These are phyloP conservation scores for Bugulina stolonifera DNA, from an alignment of 2,888 invertebrate genomes.

Conservation along the genomic window DNA sequence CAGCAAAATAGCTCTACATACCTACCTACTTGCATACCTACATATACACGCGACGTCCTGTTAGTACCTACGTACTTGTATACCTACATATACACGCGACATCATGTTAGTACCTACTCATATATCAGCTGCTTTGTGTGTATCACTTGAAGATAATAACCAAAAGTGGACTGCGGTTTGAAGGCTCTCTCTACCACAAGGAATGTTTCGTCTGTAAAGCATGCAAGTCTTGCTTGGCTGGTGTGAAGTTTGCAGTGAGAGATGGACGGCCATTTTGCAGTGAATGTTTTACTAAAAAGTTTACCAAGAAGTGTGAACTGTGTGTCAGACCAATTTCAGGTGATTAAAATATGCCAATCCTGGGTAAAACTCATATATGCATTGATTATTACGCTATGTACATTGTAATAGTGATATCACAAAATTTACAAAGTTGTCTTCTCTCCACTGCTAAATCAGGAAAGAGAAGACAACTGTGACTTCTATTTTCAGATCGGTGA, in stretches of 20 bases:
- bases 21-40: too few species aligned
- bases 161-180: slow-evolving; percentile 89
- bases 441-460: too few species aligned
- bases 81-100: too few species aligned
- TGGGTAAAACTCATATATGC: not conserved
- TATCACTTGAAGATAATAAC: not conserved
- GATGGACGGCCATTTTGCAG: slow-evolving; percentile 92
- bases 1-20: too few species aligned
- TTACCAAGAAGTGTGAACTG: slow-evolving; percentile 90
- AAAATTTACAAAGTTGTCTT: too few species aligned
- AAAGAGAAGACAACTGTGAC: too few species aligned
- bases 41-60: too few species aligned
- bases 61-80: too few species aligned
- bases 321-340: slow-evolving; percentile 95
- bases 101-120: too few species aligned
- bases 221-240: slow-evolving; percentile 86
- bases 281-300: slow-evolving; percentile 93
- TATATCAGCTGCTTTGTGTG: not conserved
- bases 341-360: slow-evolving; percentile 41
- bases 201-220: slow-evolving; percentile 87
- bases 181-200: slow-evolving; percentile 97
- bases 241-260: slow-evolving; percentile 95
- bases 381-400: too few species aligned
- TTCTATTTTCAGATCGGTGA: too few species aligned
- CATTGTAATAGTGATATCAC: too few species aligned